A percentile compares a stretch with the other conserved stretches of the same genome.
These are phyloP conservation scores for Pyrochroa serraticornis DNA, from an alignment of 2,888 invertebrate genomes.

Conservation along the genomic window DNA sequence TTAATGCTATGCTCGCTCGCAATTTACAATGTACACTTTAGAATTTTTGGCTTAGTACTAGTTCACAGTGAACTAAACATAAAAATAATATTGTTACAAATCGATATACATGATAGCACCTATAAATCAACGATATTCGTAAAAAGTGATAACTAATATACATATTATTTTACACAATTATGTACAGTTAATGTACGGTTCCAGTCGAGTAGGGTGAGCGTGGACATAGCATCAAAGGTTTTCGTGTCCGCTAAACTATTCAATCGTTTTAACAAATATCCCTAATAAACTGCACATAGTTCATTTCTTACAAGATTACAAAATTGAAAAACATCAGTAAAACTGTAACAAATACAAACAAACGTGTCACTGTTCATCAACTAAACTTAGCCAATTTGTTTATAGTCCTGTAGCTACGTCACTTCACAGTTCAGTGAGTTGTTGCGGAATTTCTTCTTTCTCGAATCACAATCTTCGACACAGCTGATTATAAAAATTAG, in stretches of 20 bases:
- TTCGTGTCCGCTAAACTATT: conserved; percentile 51
- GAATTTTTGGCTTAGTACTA: neutral
- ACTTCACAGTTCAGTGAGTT: conserved; percentile 33
- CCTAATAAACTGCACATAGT: conserved; percentile 47
- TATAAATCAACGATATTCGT: conserved; percentile 7
- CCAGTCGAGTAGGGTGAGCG: neutral
- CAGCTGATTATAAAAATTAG: conserved; percentile 39
- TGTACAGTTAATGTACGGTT: conserved; percentile 5
- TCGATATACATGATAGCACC: conserved; percentile 16
- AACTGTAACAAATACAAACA: conserved; percentile 52
- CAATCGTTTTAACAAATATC: conserved; percentile 50
- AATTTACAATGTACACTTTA: neutral
- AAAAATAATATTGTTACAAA: neutral
- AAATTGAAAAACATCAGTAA: conserved; percentile 50
- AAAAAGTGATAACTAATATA: conserved; percentile 14
- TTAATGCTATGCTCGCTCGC: conserved; percentile 47
- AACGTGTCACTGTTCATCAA: conserved; percentile 47
- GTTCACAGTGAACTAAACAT: neutral
- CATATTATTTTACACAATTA: neutral
- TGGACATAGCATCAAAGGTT: conserved; percentile 41
- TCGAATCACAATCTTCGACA: conserved; percentile 35
- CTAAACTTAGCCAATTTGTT: conserved; percentile 53
- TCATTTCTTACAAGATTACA: conserved; percentile 47
- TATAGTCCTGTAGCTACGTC: conserved; percentile 46
- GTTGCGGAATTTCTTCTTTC: conserved; percentile 18